Evolutionary conservation across 2,113 vertebrate species (phyloP).

Genomic region (Nansenia antarctica): DNA sequence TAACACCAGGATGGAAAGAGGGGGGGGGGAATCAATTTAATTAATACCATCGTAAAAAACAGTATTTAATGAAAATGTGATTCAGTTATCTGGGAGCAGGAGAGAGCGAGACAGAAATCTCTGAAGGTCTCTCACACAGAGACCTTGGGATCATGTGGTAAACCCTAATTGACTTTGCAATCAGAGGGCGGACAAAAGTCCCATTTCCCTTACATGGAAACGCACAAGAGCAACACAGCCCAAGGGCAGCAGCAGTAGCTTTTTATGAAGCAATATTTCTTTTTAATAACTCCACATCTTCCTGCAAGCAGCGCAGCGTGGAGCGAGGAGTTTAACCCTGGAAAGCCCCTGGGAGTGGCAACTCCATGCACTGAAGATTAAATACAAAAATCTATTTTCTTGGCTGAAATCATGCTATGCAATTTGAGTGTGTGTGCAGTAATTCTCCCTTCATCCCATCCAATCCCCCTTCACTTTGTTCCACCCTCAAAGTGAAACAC

Average conservation of each 20-base stretch:
- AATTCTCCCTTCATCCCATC: conserved; percentile 32
- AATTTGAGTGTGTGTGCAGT: conserved; percentile 21
- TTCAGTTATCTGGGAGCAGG: not conserved
- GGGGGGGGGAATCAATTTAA: not conserved
- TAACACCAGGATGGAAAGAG: no score
- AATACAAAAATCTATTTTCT: conserved; percentile 50
- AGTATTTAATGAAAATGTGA: not conserved
- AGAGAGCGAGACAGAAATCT: conserved; percentile 29
- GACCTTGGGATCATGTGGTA: conserved; percentile 35
- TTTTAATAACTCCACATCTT: conserved; percentile 67
- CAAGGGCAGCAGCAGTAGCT: conserved; percentile 44
- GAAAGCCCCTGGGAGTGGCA: conserved; percentile 44
- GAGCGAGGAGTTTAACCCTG: conserved; percentile 65
- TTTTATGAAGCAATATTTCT: conserved; percentile 77
- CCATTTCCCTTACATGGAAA: conserved; percentile 40
- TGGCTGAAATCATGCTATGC: conserved; percentile 41
- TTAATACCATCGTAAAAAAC: not conserved
- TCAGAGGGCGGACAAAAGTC: conserved; percentile 31
- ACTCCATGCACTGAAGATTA: conserved; percentile 35
- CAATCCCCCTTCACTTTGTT: conserved; percentile 30
- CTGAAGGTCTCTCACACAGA: conserved; percentile 25
- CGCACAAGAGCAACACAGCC: conserved; percentile 31
- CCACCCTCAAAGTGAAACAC: conserved; percentile 14
- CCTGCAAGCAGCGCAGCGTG: conserved; percentile 50
- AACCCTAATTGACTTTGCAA: conserved; percentile 52